A percentile compares a stretch with the other conserved stretches of the same genome.
Evolutionary conservation across 2,113 vertebrate species (phyloP).

Genomic region (Clupea harengus): DNA sequence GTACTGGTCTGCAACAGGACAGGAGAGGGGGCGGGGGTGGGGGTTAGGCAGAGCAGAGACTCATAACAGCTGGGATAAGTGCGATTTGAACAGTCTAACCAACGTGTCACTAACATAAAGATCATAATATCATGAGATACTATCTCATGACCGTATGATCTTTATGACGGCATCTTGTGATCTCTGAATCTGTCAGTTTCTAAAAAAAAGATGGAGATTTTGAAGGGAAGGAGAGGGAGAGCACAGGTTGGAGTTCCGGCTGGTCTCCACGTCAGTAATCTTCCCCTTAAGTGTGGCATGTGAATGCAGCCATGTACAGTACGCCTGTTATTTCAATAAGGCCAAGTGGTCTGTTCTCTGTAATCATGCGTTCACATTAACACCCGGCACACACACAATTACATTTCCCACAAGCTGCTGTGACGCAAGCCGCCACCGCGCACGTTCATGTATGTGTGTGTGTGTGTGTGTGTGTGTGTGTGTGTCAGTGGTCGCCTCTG

Average conservation of each 20-base stretch:
- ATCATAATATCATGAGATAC: no score
- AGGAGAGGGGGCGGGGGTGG: neutral
- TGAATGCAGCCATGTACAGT: neutral
- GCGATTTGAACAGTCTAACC: neutral
- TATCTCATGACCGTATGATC: neutral
- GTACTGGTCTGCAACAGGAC: slow-evolving; percentile 73
- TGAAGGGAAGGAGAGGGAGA: neutral
- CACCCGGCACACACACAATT: neutral
- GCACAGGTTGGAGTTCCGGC: neutral
- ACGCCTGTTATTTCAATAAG: neutral
- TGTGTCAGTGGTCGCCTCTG: neutral
- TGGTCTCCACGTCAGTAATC: neutral
- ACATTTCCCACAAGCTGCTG: neutral
- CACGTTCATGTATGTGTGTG: neutral
- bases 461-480: neutral
- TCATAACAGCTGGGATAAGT: neutral
- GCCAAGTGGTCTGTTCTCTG: neutral
- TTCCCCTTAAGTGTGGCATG: neutral
- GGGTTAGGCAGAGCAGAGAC: no score
- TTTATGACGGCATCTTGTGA: neutral
- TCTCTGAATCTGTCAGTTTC: neutral
- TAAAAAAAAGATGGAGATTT: neutral
- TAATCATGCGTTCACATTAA: neutral
- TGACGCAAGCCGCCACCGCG: neutral
- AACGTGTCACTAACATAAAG: no score